These are phyloP conservation scores for Apocheima hispidaria DNA, from an alignment of 2,888 invertebrate species.

Conservation along the genomic window DNA sequence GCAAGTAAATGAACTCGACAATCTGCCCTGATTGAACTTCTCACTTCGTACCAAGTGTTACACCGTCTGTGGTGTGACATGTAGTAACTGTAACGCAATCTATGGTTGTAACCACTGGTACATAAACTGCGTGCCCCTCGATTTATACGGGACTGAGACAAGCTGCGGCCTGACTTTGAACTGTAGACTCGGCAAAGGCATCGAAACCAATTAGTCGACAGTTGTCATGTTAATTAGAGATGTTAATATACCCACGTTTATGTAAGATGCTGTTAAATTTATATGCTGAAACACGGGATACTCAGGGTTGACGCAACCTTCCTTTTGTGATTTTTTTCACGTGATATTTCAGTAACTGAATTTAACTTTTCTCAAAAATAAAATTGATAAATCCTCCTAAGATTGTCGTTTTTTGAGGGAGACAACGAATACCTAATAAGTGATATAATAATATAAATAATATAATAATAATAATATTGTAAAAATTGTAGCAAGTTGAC, in stretches of 20 bases:
- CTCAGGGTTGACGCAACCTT: conserved; percentile 47
- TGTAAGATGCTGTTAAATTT: conserved; percentile 63
- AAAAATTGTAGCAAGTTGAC: too few relatives aligned
- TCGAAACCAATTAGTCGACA: conserved; percentile 70
- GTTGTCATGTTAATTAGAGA: conserved; percentile 73
- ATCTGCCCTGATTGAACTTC: conserved; percentile 49
- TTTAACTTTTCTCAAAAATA: too few relatives aligned
- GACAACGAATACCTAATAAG: too few relatives aligned
- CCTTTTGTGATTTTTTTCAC: too few relatives aligned
- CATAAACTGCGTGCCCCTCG: conserved; percentile 10
- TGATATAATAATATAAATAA: too few relatives aligned
- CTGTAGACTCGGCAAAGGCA: conserved; percentile 49
- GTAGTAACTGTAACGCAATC: conserved; percentile 10
- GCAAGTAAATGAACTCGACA: conserved; percentile 50
- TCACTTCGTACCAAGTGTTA: conserved; percentile 32
- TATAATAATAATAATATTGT: too few relatives aligned
- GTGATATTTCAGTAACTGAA: too few relatives aligned
- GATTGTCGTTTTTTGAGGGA: too few relatives aligned
- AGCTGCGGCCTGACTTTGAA: conserved; percentile 51
- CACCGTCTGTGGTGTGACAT: not conserved
- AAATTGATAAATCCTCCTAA: too few relatives aligned
- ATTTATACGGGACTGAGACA: conserved; percentile 19
- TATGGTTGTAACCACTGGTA: conserved; percentile 18
- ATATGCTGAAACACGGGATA: conserved; percentile 52
- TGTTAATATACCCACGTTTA: conserved; percentile 59